A percentile compares a stretch with the other conserved stretches of the same genome.
Conservation (phyloP, 2,888 invertebrate genomes). For the Rhynchonema sp. region DNA sequence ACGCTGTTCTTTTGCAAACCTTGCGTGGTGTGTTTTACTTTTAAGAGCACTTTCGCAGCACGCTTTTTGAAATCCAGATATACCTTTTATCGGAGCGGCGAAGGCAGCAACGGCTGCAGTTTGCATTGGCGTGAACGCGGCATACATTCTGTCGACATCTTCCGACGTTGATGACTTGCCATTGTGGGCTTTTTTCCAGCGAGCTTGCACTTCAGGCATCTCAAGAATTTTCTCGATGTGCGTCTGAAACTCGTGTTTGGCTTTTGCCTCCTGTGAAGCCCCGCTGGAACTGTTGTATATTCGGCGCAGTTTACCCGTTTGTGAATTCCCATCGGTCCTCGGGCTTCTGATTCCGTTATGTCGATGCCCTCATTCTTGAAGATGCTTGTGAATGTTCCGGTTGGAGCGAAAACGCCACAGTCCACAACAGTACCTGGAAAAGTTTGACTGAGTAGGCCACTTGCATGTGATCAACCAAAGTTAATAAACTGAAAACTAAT, state of each 20-base stretch:
- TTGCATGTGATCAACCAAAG: no score
- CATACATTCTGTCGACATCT: conserved; percentile 29
- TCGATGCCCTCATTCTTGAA: conserved; percentile 19
- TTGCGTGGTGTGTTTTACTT: background rate
- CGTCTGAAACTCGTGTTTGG: no score
- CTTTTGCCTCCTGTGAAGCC: no score
- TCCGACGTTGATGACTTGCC: conserved; percentile 21
- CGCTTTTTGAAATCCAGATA: no score
- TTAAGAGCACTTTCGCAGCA: no score
- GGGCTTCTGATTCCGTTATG: conserved; percentile 21
- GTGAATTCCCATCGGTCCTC: conserved; percentile 31
- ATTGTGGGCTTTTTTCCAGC: conserved; percentile 22
- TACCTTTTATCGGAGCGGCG: background rate
- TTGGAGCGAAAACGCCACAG: conserved; percentile 30
- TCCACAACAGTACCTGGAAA: conserved; percentile 30
- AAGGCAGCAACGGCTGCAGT: conserved; percentile 10
- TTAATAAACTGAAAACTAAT: background rate
- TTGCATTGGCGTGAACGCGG: conserved; percentile 29
- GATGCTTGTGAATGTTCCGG: conserved; percentile 26
- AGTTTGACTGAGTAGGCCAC: no score
- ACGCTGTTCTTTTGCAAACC: no score
- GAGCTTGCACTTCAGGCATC: conserved; percentile 18
- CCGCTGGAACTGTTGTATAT: background rate
- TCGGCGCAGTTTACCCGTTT: conserved; percentile 14
- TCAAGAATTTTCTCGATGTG: conserved; percentile 22